Conservation (phyloP, 2,888 invertebrate genomes). For the Cheilosia vulpina region DNA sequence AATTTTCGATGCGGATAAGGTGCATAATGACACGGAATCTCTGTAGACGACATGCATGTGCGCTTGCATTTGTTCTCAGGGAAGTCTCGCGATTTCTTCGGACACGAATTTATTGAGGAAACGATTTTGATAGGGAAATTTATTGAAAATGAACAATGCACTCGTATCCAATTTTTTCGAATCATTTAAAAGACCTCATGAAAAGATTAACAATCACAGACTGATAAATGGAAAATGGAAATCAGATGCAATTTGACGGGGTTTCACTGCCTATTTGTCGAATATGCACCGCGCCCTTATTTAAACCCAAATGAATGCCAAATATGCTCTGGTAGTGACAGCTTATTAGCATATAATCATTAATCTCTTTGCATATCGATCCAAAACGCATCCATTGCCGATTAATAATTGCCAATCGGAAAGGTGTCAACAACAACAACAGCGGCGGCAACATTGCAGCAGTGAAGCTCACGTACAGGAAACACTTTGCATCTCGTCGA, state of each 20-base stretch:
- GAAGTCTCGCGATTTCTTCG: slow-evolving; percentile 6
- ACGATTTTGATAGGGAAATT: background rate
- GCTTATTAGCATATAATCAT: slow-evolving; percentile 25
- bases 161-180: no score
- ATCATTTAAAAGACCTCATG: no score
- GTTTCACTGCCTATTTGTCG: no score
- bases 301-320: background rate
- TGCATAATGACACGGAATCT: slow-evolving; percentile 34
- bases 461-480: background rate
- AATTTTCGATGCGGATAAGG: slow-evolving; percentile 21
- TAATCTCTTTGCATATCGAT: slow-evolving; percentile 13
- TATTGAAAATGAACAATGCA: no score
- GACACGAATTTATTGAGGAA: background rate
- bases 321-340: slow-evolving; percentile 17
- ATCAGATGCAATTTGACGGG: no score
- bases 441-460: background rate
- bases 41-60: background rate
- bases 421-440: slow-evolving; percentile 38
- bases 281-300: background rate
- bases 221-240: no score
- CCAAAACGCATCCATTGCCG: slow-evolving; percentile 13
- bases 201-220: no score
- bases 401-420: slow-evolving; percentile 22
- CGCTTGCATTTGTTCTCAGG: slow-evolving; percentile 12
- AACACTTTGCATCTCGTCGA: background rate